A percentile compares a stretch with the other conserved stretches of the same genome.
phyloP scores from a whole-genome alignment of 2,888 invertebrate species.

The Icerya purchasi region DNA sequence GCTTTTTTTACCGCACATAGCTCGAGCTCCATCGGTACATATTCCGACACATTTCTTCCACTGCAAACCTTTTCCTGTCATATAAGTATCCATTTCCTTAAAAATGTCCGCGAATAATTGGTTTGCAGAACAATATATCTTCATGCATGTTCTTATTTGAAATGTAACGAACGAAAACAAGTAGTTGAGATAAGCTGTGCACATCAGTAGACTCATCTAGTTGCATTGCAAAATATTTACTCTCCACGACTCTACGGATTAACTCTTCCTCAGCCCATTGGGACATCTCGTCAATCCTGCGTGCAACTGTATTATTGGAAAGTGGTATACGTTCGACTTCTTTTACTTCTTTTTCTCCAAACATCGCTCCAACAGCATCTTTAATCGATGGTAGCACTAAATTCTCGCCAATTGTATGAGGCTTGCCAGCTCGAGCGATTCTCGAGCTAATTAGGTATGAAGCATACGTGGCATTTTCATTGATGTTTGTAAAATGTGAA shows the following conservation, averaged over 20 bases:
- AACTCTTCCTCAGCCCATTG: slow-evolving; percentile 5
- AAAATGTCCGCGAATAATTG: slow-evolving; percentile 3
- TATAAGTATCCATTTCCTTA: slow-evolving; percentile 1
- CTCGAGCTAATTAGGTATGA: slow-evolving; percentile 11
- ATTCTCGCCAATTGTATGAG: no score
- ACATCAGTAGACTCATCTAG: slow-evolving; percentile 10
- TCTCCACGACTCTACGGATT: slow-evolving; percentile 3
- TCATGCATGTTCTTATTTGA: not conserved
- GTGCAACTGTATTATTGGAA: slow-evolving; percentile 7
- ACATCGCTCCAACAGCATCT: slow-evolving; percentile 6
- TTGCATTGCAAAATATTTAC: slow-evolving; percentile 8
- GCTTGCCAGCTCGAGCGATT: slow-evolving; percentile 16
- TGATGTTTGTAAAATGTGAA: not conserved
- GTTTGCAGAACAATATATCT: slow-evolving; percentile 3
- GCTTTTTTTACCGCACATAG: slow-evolving; percentile 11
- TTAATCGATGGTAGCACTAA: slow-evolving; percentile 2
- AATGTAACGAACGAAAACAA: slow-evolving; percentile 7
- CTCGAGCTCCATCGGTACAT: slow-evolving; percentile 12
- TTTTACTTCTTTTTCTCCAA: slow-evolving; percentile 36
- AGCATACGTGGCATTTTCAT: slow-evolving; percentile 2
- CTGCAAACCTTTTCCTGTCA: slow-evolving; percentile 8
- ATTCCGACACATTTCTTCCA: slow-evolving; percentile 11
- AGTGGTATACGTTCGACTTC: slow-evolving; percentile 3
- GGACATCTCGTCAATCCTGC: slow-evolving; percentile 9
- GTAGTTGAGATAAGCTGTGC: slow-evolving; percentile 3